Percentiles rank a stretch among this genome's conserved stretches.
These are phyloP conservation scores for Pachyseris speciosa DNA, from an alignment of 64 coral and sea anemone species.

Conservation along the genomic window DNA sequence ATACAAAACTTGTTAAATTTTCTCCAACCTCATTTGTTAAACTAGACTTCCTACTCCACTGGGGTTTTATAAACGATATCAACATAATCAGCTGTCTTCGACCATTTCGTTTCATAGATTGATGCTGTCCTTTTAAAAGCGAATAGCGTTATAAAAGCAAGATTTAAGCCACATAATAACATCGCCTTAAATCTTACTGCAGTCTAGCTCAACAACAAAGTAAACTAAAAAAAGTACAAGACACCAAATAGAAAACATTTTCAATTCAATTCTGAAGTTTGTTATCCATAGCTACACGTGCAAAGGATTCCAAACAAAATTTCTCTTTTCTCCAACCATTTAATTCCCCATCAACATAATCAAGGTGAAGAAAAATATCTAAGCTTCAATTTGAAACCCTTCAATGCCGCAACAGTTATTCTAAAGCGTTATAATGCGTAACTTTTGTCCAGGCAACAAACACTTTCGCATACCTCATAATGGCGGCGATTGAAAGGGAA, in stretches of 20 bases:
- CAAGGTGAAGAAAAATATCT: neutral
- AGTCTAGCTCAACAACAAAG: too few species aligned
- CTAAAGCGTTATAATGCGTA: neutral
- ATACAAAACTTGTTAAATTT: too few species aligned
- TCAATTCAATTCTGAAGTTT: too few species aligned
- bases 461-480: constrained; percentile 92
- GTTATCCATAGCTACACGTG: neutral
- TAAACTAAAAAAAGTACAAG: neutral
- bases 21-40: too few species aligned
- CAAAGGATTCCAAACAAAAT: neutral
- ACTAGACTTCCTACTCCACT: too few species aligned
- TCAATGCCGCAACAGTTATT: neutral
- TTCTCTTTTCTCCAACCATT: neutral
- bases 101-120: too few species aligned
- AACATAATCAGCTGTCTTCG: too few species aligned
- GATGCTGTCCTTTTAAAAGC: too few species aligned
- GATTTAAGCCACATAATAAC: too few species aligned
- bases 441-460: neutral
- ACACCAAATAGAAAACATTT: neutral
- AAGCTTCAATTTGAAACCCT: neutral
- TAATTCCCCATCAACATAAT: neutral
- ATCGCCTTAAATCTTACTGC: too few species aligned
- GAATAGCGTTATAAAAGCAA: too few species aligned
- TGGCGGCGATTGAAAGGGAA: constrained; percentile 92
- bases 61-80: too few species aligned